Percentiles rank a stretch among this genome's conserved stretches.
These are phyloP conservation scores for Norana najaformis DNA, from an alignment of 2,888 invertebrate genomes.

Conservation along the genomic window DNA sequence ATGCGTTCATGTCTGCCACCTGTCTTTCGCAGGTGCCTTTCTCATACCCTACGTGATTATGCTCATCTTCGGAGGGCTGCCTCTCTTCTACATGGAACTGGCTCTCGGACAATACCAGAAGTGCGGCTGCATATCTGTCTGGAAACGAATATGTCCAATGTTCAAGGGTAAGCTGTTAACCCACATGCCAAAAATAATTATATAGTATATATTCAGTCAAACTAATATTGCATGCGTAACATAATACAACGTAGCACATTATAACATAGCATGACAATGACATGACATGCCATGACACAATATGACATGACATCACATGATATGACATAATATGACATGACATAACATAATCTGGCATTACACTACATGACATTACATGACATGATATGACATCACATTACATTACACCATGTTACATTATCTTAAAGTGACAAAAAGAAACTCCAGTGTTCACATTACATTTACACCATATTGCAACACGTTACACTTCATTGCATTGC, in stretches of 20 bases:
- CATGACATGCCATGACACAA: too few species aligned
- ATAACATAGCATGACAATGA: background rate
- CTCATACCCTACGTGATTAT: conserved; percentile 69
- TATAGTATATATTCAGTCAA: too few species aligned
- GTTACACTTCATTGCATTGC: background rate
- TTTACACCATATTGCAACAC: too few species aligned
- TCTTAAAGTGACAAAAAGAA: too few species aligned
- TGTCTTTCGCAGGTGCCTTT: conserved; percentile 57
- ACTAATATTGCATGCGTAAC: too few species aligned
- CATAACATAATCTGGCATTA: too few species aligned
- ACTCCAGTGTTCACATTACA: too few species aligned
- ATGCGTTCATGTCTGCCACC: too few species aligned
- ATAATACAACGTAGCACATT: background rate
- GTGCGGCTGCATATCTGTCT: conserved; percentile 86
- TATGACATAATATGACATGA: background rate
- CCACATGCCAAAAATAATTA: background rate
- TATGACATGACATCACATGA: background rate
- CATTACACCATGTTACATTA: background rate
- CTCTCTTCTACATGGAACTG: conserved; percentile 92
- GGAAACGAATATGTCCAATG: conserved; percentile 90
- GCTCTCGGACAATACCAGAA: conserved; percentile 91
- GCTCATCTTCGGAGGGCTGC: conserved; percentile 88
- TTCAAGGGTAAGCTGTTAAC: conserved; percentile 75
- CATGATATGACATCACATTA: background rate
- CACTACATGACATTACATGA: background rate